These are phyloP conservation scores for Eriocheir sinensis DNA, from an alignment of 1,140 invertebrate genomes.

Conservation along the genomic window DNA sequence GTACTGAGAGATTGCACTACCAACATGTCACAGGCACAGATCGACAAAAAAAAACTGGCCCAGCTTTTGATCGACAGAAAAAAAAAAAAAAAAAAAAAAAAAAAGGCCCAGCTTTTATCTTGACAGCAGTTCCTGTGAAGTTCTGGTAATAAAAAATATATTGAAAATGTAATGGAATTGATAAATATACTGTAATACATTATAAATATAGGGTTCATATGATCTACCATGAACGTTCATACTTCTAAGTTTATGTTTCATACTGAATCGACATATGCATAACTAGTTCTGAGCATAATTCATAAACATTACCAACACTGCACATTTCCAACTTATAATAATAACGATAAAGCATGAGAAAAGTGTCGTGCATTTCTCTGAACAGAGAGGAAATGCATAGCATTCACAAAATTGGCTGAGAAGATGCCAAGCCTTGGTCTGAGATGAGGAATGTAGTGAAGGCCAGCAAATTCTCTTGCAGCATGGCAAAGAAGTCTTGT, in stretches of 20 bases:
- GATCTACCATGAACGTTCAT: neutral
- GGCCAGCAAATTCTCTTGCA: neutral
- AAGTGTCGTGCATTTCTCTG: neutral
- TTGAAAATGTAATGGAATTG: neutral
- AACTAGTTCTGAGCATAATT: neutral
- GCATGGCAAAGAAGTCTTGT: neutral
- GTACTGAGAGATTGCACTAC: neutral
- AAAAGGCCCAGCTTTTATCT: neutral
- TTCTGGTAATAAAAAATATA: neutral
- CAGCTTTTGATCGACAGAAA: neutral
- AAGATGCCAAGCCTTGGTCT: neutral
- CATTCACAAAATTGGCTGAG: neutral
- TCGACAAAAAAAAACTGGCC: neutral
- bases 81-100: no score
- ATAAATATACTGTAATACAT: neutral
- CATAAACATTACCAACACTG: neutral
- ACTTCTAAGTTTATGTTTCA: neutral
- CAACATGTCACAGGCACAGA: neutral
- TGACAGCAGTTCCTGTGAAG: neutral
- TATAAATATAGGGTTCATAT: neutral
- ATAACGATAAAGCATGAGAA: neutral
- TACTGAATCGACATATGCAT: neutral
- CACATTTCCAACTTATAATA: neutral
- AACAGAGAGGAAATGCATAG: neutral
- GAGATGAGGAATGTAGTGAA: slow-evolving; percentile 15